phyloP scores from a whole-genome alignment of 1,140 invertebrate species.

The Caligus rogercresseyi region DNA sequence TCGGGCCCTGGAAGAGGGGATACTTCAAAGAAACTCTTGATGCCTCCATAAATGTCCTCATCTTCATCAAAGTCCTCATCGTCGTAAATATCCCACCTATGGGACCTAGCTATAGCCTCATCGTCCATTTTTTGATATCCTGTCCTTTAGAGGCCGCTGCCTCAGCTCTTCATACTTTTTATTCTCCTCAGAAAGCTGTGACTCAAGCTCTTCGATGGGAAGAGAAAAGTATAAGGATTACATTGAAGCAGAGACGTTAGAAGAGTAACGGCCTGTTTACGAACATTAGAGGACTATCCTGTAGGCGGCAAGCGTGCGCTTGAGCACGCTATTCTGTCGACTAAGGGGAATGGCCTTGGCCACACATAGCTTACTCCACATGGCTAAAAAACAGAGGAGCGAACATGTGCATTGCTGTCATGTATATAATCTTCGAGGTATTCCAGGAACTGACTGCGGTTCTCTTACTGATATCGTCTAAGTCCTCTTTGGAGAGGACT shows the following conservation, averaged over 20 bases:
- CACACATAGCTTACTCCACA: conserved; percentile 49
- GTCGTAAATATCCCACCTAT: conserved; percentile 18
- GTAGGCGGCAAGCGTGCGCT: conserved; percentile 43
- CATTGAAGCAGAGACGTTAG: conserved; percentile 49
- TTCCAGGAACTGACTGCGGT: conserved; percentile 50
- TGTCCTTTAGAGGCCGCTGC: conserved; percentile 29
- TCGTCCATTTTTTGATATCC: conserved; percentile 28
- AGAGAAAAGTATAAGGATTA: conserved; percentile 41
- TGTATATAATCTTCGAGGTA: conserved; percentile 57
- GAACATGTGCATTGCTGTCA: conserved; percentile 60
- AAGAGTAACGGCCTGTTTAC: conserved; percentile 58
- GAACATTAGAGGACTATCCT: conserved; percentile 54
- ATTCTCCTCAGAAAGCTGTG: conserved; percentile 37
- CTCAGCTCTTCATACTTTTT: conserved; percentile 38
- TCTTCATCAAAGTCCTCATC: conserved; percentile 13
- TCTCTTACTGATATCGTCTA: conserved; percentile 42
- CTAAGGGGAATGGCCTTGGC: conserved; percentile 51
- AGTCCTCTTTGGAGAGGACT: conserved; percentile 46
- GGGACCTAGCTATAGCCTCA: conserved; percentile 18
- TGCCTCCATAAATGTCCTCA: conserved; percentile 27
- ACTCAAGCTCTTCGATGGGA: conserved; percentile 37
- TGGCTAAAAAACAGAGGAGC: conserved; percentile 47
- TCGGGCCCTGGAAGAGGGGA: conserved; percentile 17
- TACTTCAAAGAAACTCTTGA: conserved; percentile 21
- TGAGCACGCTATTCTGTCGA: conserved; percentile 42